Base-by-base conservation (phyloP, 2,888 invertebrate genomes). In the Buathra laborator region DNA sequence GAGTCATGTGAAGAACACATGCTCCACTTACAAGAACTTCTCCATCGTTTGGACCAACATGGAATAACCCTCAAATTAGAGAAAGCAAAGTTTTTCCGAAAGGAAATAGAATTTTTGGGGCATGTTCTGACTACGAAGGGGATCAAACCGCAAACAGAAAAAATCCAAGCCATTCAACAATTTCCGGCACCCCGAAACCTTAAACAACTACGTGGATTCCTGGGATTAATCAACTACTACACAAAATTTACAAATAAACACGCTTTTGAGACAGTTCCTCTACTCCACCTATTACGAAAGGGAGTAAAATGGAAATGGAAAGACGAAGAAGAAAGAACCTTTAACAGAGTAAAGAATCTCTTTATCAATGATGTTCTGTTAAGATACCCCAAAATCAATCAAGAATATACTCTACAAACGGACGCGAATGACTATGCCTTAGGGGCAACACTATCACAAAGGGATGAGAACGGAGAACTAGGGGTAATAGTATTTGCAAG, bases 401-500 rank as follows among this genome's bases (percentile, higher is more conserved):
- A 75, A 1, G 77, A 78, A 29, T 88, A 83, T 44, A 78, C 74
- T 43, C 32, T 88, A 3, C 86, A 86, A 2, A 84, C 87, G 0
- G 89, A 88, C 29, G 59, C 87, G 75, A 76, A 84, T 12, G 83
- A 89, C 71, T 2, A 44, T 37, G 56, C 74, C 67, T 6, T 89
- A 14, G 76, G 81, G 67, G 44, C 75, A 0, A 53, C 82, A 2
- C 37, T 87, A 1, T 83, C 37, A 4, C 84, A 87, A 62, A 66
- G 43, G 16, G 62, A 76, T 37, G 46, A 76, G 0, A 14, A 80
- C 0, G 71, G 24, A 0, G 77, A 74, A 56, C 46, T 85, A 5
- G 48, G 71, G 14, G 85, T 89, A 0, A 84, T 90, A 4, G 84
- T 86, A 0, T 91, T 90, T 71, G 86, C 84, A 6, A 90, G 90